Conservation (phyloP, 2,888 invertebrate species). For the Schizotus pectinicornis region DNA sequence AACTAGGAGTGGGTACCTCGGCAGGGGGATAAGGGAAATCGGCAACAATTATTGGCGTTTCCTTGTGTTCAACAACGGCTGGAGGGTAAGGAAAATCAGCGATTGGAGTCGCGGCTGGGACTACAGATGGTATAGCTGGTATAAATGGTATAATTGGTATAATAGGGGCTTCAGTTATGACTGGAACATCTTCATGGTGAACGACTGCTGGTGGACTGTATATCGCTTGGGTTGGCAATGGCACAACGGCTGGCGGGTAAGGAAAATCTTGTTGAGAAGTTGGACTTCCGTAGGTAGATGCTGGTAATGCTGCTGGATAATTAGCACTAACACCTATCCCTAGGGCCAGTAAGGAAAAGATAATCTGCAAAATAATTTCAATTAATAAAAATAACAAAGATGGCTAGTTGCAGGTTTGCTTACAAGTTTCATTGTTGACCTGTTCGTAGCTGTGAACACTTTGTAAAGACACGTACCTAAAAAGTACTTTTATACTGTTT, state of each 20-base stretch:
- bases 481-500: conserved; percentile 16
- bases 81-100: too few relatives aligned
- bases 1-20: too few relatives aligned
- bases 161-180: too few relatives aligned
- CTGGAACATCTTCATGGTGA: too few relatives aligned
- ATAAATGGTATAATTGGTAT: too few relatives aligned
- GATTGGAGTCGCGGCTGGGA: too few relatives aligned
- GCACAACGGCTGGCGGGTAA: not conserved
- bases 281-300: conserved; percentile 11
- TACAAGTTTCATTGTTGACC: not conserved
- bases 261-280: conserved; percentile 1
- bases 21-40: too few relatives aligned
- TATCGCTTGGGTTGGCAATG: not conserved
- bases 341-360: not conserved
- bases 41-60: too few relatives aligned
- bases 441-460: not conserved
- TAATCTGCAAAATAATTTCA: not conserved
- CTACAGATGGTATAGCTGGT: too few relatives aligned
- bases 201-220: too few relatives aligned
- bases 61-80: too few relatives aligned
- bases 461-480: conserved; percentile 1
- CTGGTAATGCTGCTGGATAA: conserved; percentile 4
- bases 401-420: not conserved
- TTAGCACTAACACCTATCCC: not conserved
- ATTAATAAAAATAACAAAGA: not conserved